Base-by-base conservation (phyloP, 2,888 invertebrate species). In the Ophion obscuratus region DNA sequence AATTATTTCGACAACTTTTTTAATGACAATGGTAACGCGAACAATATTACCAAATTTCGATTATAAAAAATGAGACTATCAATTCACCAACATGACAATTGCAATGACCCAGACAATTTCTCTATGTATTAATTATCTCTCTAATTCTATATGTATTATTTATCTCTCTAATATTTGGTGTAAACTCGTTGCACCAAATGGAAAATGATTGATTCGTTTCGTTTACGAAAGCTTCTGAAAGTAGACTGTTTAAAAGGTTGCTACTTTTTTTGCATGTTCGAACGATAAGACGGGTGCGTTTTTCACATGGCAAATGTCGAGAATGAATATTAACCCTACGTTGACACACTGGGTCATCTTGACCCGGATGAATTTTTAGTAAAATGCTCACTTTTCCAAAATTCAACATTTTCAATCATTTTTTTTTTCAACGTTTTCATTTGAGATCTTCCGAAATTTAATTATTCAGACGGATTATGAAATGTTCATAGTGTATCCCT, bases 241-340 rank as follows among this genome's bases (percentile, higher is more conserved):
- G 14, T 9, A 64, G 40, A 17, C 67, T 67, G 67, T 36, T 1
- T 10, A 1, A 70, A 70, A 27, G 44, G 20, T 68, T 40, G 20
- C 36, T 44, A n/a, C 40, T 70, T 24, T 27, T 47, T 10, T 70
- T 20, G 17, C 40, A 68, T n/a, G 40, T 2, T 24, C 20, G 11
- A 17, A 20, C 2, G 17, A 68, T n/a, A 44, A 44, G 5, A 70
- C 40, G 27, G 2, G 53, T 40, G 6, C 20, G 27, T 53, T 53
- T 53, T 53, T 74, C n/a, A 40, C 57, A 24, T 57, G 31, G 59
- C 24, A 57, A 20, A 67, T 14, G 24, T 36, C n/a, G 76, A 67
- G 76, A 77, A 31, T 20, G 24, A 53, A 53, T 14, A 77, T 20
- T 14, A 4, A 31, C 4, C 31, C 31, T 31, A 31, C 31, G 4